Percentiles rank a stretch among this genome's conserved stretches.
Conservation (phyloP, 2,113 vertebrate species). For the Pteronura brasiliensis region DNA sequence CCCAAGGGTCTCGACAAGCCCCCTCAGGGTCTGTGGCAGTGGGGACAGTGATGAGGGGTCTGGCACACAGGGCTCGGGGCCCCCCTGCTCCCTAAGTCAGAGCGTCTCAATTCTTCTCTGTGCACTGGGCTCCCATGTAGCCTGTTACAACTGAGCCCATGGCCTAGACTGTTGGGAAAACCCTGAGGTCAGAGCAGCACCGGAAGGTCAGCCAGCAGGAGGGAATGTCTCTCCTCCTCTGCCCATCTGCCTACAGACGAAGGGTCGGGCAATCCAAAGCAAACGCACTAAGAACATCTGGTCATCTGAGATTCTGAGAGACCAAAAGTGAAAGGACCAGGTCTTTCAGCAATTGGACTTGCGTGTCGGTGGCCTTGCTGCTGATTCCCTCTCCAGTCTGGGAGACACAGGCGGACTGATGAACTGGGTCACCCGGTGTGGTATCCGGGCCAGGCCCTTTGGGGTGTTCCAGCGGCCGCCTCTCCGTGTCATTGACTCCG, state of each 20-base stretch:
- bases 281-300: neutral
- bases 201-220: no score
- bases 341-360: neutral
- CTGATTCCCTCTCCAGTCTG: neutral
- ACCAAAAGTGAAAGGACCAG: neutral
- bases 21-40: no score
- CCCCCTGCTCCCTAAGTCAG: neutral
- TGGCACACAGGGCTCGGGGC: neutral
- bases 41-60: neutral
- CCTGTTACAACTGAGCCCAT: accelerated
- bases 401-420: neutral
- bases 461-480: neutral
- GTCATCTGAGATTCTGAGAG: neutral
- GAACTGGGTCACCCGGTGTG: neutral
- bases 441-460: neutral
- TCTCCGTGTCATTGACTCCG: accelerated
- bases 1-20: neutral
- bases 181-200: neutral
- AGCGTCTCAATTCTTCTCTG: accelerated
- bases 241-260: neutral
- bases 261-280: neutral
- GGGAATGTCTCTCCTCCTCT: accelerated
- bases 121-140: accelerated
- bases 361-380: neutral
- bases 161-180: neutral